Percentiles rank a stretch among this genome's conserved stretches.
phyloP scores from a whole-genome alignment of 2,113 vertebrate species.

The Mandrillus leucophaeus region DNA sequence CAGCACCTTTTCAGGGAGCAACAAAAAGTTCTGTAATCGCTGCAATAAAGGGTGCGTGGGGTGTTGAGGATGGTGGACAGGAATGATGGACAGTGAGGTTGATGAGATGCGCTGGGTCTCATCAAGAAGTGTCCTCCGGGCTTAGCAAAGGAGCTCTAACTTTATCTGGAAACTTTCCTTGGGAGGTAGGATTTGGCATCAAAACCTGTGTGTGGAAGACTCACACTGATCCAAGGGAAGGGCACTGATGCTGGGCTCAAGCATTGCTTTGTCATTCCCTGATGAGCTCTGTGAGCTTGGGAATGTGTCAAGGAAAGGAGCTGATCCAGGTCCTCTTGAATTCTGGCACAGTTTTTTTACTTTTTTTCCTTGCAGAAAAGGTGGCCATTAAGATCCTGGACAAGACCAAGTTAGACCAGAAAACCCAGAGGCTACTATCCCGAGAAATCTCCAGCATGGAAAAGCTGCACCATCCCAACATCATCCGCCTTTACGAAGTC shows the following conservation, averaged over 20 bases:
- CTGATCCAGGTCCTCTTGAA: not conserved
- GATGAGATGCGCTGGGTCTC: not conserved
- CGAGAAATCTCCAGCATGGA: constrained; percentile 99
- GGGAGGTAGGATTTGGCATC: not conserved
- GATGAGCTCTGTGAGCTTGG: not conserved
- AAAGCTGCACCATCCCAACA: constrained; percentile 95
- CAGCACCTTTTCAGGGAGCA: not conserved
- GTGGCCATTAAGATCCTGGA: constrained; percentile 99
- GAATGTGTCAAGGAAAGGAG: not conserved
- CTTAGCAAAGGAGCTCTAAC: not conserved
- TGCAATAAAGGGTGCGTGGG: not conserved
- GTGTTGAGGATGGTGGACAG: not conserved
- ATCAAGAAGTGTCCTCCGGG: not conserved
- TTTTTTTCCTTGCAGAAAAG: constrained; percentile 89
- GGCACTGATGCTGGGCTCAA: not conserved
- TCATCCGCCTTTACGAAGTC: constrained; percentile 98
- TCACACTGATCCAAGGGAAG: not conserved
- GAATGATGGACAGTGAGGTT: not conserved
- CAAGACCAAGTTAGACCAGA: constrained; percentile 97
- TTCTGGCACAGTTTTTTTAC: not conserved
- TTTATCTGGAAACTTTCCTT: not conserved
- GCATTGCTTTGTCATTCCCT: not conserved
- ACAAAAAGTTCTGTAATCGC: not conserved
- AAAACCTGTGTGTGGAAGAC: not conserved
- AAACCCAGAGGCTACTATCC: constrained; percentile 95